Conservation (phyloP, 2,888 invertebrate species). For the Torymus auratus region DNA sequence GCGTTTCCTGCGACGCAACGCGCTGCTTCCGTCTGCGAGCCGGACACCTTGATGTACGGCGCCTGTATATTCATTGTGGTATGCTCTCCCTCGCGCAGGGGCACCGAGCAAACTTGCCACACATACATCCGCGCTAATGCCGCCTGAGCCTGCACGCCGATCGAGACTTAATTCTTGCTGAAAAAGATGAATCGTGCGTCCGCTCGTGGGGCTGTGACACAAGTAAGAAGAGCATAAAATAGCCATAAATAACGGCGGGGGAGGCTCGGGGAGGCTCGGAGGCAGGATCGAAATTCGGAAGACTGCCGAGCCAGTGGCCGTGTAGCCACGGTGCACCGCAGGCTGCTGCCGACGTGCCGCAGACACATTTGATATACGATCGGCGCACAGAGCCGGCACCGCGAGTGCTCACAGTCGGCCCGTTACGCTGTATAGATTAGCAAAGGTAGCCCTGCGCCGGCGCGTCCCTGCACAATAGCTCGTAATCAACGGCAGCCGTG, state of each 20-base stretch:
- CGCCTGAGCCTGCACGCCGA: too few relatives aligned
- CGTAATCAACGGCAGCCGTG: slow-evolving; percentile 69
- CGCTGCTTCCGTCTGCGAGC: slow-evolving; percentile 64
- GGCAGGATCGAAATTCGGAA: slow-evolving; percentile 24
- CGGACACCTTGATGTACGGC: slow-evolving; percentile 71
- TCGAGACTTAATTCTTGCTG: too few relatives aligned
- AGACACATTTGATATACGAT: slow-evolving; percentile 49
- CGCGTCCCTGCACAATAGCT: slow-evolving; percentile 66
- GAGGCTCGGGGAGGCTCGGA: too few relatives aligned
- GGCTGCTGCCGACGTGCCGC: slow-evolving; percentile 41
- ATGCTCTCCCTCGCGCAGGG: neutral
- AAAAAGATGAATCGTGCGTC: too few relatives aligned
- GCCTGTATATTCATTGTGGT: slow-evolving; percentile 66
- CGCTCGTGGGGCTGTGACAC: neutral
- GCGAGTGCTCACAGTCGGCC: neutral
- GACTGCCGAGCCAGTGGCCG: neutral
- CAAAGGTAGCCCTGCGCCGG: slow-evolving; percentile 64
- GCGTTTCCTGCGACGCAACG: slow-evolving; percentile 44
- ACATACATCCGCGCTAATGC: too few relatives aligned
- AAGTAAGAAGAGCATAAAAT: slow-evolving; percentile 19
- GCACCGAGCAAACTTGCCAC: too few relatives aligned
- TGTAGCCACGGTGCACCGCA: slow-evolving; percentile 10
- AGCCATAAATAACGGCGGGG: slow-evolving; percentile 3
- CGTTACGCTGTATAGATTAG: slow-evolving; percentile 68
- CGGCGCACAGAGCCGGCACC: slow-evolving; percentile 24